Percentiles rank a stretch among this genome's conserved stretches.
Conservation (phyloP, 2,888 invertebrate species). For the Anoplius nigerrimus region DNA sequence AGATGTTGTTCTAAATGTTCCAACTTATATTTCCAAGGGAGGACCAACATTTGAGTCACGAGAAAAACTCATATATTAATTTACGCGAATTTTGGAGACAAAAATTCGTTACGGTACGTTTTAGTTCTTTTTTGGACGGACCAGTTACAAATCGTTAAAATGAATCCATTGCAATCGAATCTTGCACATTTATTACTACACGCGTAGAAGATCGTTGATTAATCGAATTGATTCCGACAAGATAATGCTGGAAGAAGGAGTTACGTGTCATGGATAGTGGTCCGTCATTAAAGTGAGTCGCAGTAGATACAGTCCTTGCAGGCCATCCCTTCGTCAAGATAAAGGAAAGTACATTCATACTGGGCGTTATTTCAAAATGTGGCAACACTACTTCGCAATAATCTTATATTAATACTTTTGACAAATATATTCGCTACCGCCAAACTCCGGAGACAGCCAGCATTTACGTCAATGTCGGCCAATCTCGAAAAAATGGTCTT, state of each 20-base stretch:
- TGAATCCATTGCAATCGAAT: slow-evolving; percentile 6
- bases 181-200: slow-evolving; percentile 10
- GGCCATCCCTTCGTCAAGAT: slow-evolving; percentile 18
- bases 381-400: neutral
- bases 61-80: slow-evolving; percentile 4
- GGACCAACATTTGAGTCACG: slow-evolving; percentile 28
- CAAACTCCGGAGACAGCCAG: neutral
- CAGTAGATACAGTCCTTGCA: slow-evolving; percentile 13
- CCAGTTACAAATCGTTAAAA: slow-evolving; percentile 14
- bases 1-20: slow-evolving; percentile 38
- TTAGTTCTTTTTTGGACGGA: slow-evolving; percentile 18
- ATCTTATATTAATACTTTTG: slow-evolving; percentile 17
- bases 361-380: slow-evolving; percentile 9
- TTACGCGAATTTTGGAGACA: slow-evolving; percentile 2
- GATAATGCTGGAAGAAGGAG: slow-evolving; percentile 27
- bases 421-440: neutral
- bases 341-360: slow-evolving; percentile 20
- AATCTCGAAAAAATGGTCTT: slow-evolving; percentile 29
- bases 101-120: slow-evolving; percentile 11
- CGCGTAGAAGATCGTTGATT: slow-evolving; percentile 11
- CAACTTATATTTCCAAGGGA: slow-evolving; percentile 17
- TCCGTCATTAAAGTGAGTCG: slow-evolving; percentile 17
- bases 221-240: slow-evolving; percentile 10
- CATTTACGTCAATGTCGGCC: slow-evolving; percentile 2
- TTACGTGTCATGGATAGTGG: slow-evolving; percentile 24